These are phyloP conservation scores for Ailurus styani DNA, from an alignment of 2,113 vertebrate genomes.

Conservation along the genomic window DNA sequence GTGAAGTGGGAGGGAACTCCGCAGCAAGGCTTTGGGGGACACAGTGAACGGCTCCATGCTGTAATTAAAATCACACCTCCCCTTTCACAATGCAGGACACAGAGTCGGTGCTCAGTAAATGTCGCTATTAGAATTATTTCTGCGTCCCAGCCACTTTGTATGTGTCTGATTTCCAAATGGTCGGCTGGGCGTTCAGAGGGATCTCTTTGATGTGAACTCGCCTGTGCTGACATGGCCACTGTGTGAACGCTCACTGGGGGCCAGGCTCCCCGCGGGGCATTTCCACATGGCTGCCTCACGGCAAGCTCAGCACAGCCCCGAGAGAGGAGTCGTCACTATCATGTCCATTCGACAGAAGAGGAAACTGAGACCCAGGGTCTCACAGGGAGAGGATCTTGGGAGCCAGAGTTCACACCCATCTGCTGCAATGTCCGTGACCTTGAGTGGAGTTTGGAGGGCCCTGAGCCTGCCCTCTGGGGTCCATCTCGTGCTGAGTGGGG, in stretches of 20 bases:
- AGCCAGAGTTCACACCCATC: background rate
- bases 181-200: background rate
- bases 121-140: background rate
- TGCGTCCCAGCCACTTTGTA: background rate
- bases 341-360: background rate
- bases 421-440: background rate
- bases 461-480: background rate
- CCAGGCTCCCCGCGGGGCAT: background rate
- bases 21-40: background rate
- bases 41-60: background rate
- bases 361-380: background rate
- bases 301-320: background rate
- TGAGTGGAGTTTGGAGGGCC: background rate
- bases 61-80: background rate
- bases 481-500: background rate
- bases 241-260: background rate
- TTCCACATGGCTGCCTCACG: background rate
- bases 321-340: background rate
- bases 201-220: background rate
- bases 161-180: background rate
- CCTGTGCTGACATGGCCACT: background rate
- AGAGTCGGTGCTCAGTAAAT: background rate
- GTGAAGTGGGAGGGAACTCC: background rate
- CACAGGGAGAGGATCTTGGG: background rate
- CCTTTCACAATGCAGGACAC: background rate